phyloP scores from a whole-genome alignment of 1,140 invertebrate species.

The Achatina immaculata region DNA sequence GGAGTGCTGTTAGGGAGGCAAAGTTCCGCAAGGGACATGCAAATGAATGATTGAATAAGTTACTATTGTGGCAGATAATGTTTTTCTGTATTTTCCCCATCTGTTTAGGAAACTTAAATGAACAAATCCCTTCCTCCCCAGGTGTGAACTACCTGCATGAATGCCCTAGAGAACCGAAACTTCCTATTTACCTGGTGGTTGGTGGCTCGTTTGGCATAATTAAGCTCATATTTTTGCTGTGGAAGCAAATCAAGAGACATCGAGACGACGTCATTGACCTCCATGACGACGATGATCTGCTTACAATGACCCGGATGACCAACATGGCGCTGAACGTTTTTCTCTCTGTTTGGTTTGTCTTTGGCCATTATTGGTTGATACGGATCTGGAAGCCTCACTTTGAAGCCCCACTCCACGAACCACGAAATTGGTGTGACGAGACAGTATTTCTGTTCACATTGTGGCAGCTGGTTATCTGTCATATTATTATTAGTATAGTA shows the following conservation, averaged over 20 bases:
- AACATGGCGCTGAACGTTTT: constrained; percentile 74
- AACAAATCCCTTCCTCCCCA: no score
- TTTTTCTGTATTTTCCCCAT: no score
- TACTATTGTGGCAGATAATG: no score
- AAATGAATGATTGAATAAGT: no score
- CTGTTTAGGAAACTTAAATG: no score
- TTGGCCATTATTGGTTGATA: constrained; percentile 78
- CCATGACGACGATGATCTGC: constrained; percentile 49
- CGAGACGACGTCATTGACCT: constrained; percentile 46
- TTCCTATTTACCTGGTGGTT: constrained; percentile 64
- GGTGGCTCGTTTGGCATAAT: constrained; percentile 62
- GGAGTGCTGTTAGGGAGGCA: no score
- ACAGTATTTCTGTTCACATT: constrained; percentile 62
- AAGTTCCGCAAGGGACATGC: no score
- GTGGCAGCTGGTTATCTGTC: constrained; percentile 76
- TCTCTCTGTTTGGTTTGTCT: constrained; percentile 67
- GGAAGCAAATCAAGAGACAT: constrained; percentile 50
- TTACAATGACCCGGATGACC: constrained; percentile 49
- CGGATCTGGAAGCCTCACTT: constrained; percentile 59
- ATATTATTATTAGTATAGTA: constrained; percentile 45
- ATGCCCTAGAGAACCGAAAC: constrained; percentile 62
- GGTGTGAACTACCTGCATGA: constrained; percentile 65
- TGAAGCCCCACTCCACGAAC: constrained; percentile 75
- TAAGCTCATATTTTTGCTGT: constrained; percentile 51
- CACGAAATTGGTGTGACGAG: constrained; percentile 66